phyloP scores from a whole-genome alignment of 2,797 vertebrate genomes.

The Pseudocheirus occidentalis region DNA sequence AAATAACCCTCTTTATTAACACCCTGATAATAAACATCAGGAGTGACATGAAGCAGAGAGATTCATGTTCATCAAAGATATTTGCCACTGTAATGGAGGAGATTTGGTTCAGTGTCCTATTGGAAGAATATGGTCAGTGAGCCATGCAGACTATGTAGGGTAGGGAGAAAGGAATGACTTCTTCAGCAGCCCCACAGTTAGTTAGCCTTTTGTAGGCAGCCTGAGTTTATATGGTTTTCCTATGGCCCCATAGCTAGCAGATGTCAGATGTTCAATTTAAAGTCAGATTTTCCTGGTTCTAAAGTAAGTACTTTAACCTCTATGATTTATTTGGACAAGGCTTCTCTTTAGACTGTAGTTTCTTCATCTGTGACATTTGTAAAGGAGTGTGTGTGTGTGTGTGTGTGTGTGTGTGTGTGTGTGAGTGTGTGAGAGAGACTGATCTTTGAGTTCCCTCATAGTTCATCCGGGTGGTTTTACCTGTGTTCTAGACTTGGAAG shows the following conservation, averaged over 20 bases:
- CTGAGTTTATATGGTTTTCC: not conserved
- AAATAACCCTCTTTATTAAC: not conserved
- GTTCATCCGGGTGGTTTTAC: not conserved
- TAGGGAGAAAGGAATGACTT: not conserved
- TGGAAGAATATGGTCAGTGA: not conserved
- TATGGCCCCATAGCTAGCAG: not conserved
- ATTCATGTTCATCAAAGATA: not conserved
- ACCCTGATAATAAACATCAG: not conserved
- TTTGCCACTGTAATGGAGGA: not conserved
- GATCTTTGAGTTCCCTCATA: not conserved
- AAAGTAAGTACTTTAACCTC: not conserved
- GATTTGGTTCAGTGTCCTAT: not conserved
- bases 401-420: not conserved
- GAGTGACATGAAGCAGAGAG: not conserved
- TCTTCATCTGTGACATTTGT: not conserved
- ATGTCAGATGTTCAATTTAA: not conserved
- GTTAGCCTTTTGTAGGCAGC: not conserved
- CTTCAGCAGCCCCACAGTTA: not conserved
- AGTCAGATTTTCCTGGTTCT: not conserved
- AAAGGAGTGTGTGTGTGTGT: no score
- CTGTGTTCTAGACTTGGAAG: not conserved
- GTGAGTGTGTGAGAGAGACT: no score
- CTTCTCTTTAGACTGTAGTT: not conserved
- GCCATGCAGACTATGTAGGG: not conserved
- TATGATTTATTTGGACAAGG: not conserved